These are phyloP conservation scores for Hemiscyllium ocellatum DNA, from an alignment of 2,113 vertebrate species.

Conservation along the genomic window DNA sequence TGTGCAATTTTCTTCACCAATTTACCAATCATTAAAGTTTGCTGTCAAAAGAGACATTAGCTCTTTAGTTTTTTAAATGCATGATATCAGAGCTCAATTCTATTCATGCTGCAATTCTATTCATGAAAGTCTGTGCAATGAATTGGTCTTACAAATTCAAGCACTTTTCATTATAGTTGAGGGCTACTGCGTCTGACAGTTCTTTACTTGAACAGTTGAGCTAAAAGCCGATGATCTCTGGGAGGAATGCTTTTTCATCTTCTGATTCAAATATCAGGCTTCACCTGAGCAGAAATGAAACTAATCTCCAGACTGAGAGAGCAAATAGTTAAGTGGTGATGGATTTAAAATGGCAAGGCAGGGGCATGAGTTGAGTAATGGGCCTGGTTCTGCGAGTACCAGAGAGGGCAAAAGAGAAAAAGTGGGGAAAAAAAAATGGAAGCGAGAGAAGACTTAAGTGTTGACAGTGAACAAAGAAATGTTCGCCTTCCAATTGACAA, in stretches of 20 bases:
- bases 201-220: not conserved
- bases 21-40: not conserved
- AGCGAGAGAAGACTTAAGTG: too few relatives aligned
- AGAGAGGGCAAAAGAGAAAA: too few relatives aligned
- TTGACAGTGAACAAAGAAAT: too few relatives aligned
- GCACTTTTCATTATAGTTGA: not conserved
- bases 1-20: not conserved
- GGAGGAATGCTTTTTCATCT: not conserved
- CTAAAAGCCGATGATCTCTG: not conserved
- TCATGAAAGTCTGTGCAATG: not conserved
- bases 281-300: too few relatives aligned
- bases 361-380: too few relatives aligned
- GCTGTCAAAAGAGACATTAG: not conserved
- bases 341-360: too few relatives aligned
- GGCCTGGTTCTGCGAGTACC: too few relatives aligned
- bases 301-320: too few relatives aligned
- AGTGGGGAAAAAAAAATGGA: too few relatives aligned
- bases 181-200: not conserved
- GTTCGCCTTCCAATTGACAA: too few relatives aligned
- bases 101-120: not conserved
- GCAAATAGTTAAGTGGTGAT: too few relatives aligned
- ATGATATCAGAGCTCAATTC: not conserved
- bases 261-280: not conserved
- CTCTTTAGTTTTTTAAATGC: not conserved
- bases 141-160: not conserved